phyloP scores from a whole-genome alignment of 2,797 vertebrate species.

The Philypnodon macrostomus region DNA sequence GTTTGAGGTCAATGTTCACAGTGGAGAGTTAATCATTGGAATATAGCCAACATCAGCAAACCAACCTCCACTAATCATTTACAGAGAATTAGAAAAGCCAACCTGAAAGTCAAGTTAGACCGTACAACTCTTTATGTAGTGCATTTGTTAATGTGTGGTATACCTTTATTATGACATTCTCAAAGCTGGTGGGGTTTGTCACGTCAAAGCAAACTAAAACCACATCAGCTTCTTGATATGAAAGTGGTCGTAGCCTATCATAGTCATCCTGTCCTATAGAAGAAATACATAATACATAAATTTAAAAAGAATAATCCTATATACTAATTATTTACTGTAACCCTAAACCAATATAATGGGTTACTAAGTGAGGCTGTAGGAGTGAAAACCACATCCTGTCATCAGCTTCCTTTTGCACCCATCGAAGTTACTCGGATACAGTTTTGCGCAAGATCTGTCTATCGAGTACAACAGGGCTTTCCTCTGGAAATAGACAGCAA shows the following conservation, averaged over 20 bases:
- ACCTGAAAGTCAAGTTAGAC: slow-evolving; percentile 19
- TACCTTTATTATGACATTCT: slow-evolving; percentile 94
- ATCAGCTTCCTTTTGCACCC: slow-evolving; percentile 61
- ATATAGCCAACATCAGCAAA: slow-evolving; percentile 22
- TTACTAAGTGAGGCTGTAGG: slow-evolving; percentile 7
- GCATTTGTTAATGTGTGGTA: slow-evolving; percentile 7
- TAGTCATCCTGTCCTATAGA: slow-evolving; percentile 94
- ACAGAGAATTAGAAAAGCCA: slow-evolving; percentile 17
- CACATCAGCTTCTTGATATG: slow-evolving; percentile 90
- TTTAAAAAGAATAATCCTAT: background rate
- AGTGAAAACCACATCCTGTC: slow-evolving; percentile 78
- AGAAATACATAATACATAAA: background rate
- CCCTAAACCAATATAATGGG: slow-evolving; percentile 12
- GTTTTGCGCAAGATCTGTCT: slow-evolving; percentile 35
- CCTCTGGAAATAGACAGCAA: background rate
- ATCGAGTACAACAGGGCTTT: slow-evolving; percentile 9
- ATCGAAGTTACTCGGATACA: slow-evolving; percentile 28
- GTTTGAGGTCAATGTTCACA: slow-evolving; percentile 46
- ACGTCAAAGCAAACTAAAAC: slow-evolving; percentile 94
- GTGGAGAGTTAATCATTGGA: slow-evolving; percentile 49
- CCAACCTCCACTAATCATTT: slow-evolving; percentile 40
- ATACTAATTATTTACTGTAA: background rate
- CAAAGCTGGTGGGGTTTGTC: slow-evolving; percentile 92
- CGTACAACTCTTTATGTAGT: background rate
- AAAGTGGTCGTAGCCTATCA: slow-evolving; percentile 89